A percentile compares a stretch with the other conserved stretches of the same genome.
These are phyloP conservation scores for Meloe dianella DNA, from an alignment of 2,888 invertebrate genomes.

Conservation along the genomic window DNA sequence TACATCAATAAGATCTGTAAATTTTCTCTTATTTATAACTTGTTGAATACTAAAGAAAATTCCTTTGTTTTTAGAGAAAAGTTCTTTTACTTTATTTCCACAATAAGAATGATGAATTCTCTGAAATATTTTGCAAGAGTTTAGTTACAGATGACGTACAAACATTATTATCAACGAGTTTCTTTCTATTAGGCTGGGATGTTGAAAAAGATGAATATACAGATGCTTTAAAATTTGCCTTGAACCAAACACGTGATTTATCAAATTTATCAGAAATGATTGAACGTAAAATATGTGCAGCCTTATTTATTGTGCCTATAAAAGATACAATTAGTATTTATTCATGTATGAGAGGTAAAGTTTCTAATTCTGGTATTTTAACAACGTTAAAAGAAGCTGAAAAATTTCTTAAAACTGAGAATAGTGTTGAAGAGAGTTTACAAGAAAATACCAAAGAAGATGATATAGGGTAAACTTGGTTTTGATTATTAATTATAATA, in stretches of 20 bases:
- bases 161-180: constrained; percentile 40
- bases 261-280: constrained; percentile 34
- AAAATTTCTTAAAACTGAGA: constrained; percentile 35
- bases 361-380: constrained; percentile 34
- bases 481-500: constrained; percentile 11
- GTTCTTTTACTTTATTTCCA: constrained; percentile 47
- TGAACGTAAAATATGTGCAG: constrained; percentile 33
- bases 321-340: constrained; percentile 33
- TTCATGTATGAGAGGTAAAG: constrained; percentile 37
- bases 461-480: constrained; percentile 40
- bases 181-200: constrained; percentile 50
- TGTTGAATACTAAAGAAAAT: constrained; percentile 36
- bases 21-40: constrained; percentile 84
- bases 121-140: constrained; percentile 42
- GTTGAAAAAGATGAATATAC: constrained; percentile 41
- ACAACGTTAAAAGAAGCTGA: constrained; percentile 37
- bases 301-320: constrained; percentile 43
- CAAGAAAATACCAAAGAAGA: constrained; percentile 29
- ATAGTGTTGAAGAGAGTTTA: constrained; percentile 35
- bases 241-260: constrained; percentile 35
- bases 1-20: constrained; percentile 90
- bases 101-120: constrained; percentile 43
- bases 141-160: constrained; percentile 38
- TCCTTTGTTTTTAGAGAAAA: constrained; percentile 20
- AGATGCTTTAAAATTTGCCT: constrained; percentile 39